phyloP scores from a whole-genome alignment of 2,888 invertebrate species.

The Chrysopilus asiliformis region DNA sequence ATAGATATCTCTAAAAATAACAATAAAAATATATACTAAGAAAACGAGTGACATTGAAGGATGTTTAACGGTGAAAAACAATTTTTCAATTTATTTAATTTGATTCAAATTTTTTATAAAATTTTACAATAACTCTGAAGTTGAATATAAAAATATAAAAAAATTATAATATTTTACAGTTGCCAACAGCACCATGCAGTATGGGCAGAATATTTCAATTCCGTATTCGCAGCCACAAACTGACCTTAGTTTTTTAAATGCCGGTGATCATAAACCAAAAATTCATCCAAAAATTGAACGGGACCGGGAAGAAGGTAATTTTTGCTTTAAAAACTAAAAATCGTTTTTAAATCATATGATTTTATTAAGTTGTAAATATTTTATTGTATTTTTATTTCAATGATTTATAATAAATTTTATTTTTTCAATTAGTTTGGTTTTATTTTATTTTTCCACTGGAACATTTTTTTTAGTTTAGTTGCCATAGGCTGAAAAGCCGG shows the following conservation, averaged over 20 bases:
- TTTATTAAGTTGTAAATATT: neutral
- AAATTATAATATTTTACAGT: no score
- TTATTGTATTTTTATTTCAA: slow-evolving; percentile 4
- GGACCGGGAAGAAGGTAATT: slow-evolving; percentile 36
- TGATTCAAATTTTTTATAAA: neutral
- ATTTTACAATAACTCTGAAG: no score
- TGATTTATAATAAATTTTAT: neutral
- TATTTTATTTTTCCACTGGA: slow-evolving; percentile 1
- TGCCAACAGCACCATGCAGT: slow-evolving; percentile 35
- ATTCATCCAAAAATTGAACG: slow-evolving; percentile 37
- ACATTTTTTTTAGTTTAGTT: slow-evolving; percentile 1
- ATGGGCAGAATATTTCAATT: slow-evolving; percentile 37
- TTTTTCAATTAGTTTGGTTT: neutral
- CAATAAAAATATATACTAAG: no score
- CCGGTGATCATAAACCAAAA: slow-evolving; percentile 36
- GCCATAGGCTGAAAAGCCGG: no score
- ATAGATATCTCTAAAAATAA: no score
- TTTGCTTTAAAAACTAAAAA: neutral
- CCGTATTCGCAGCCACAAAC: slow-evolving; percentile 36
- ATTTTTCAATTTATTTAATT: no score
- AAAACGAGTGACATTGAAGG: no score
- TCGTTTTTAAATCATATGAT: neutral
- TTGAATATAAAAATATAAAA: no score
- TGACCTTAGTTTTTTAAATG: slow-evolving; percentile 36
- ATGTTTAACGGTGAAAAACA: no score